phyloP scores from a whole-genome alignment of 1,140 invertebrate genomes.

The Zaprionus nigranus region DNA sequence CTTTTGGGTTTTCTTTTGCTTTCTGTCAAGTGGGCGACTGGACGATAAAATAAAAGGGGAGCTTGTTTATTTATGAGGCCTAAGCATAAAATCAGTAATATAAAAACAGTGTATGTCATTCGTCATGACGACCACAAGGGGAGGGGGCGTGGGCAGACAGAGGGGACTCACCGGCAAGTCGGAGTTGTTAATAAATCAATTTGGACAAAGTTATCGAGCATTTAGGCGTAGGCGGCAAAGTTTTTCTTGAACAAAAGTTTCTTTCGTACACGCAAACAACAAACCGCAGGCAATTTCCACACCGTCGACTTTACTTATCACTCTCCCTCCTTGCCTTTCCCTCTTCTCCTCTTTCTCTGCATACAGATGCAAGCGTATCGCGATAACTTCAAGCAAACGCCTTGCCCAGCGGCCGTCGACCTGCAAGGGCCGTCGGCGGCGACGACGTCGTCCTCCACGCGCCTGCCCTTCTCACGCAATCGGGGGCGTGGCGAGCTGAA shows the following conservation, averaged over 20 bases:
- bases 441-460: conserved; percentile 30
- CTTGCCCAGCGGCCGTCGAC: conserved; percentile 79
- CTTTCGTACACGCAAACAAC: conserved; percentile 50
- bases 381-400: conserved; percentile 84
- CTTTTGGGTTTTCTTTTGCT: background rate
- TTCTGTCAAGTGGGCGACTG: conserved; percentile 64
- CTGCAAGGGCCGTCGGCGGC: conserved; percentile 39
- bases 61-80: conserved; percentile 74
- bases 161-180: too few relatives aligned
- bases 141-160: background rate
- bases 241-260: conserved; percentile 52
- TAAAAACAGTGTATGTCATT: conserved; percentile 31
- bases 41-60: conserved; percentile 34
- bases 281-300: conserved; percentile 67
- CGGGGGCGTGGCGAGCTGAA: conserved; percentile 58
- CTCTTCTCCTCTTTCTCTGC: background rate
- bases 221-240: conserved; percentile 76
- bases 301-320: conserved; percentile 15
- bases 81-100: conserved; percentile 38
- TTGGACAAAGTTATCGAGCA: conserved; percentile 77
- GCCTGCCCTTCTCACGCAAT: conserved; percentile 73
- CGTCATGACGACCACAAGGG: conserved; percentile 68
- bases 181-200: conserved; percentile 79
- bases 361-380: conserved; percentile 81
- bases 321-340: background rate